A percentile compares a stretch with the other conserved stretches of the same genome.
Evolutionary conservation across 2,113 vertebrate genomes (phyloP).

Genomic region (Sinosuthora webbiana): DNA sequence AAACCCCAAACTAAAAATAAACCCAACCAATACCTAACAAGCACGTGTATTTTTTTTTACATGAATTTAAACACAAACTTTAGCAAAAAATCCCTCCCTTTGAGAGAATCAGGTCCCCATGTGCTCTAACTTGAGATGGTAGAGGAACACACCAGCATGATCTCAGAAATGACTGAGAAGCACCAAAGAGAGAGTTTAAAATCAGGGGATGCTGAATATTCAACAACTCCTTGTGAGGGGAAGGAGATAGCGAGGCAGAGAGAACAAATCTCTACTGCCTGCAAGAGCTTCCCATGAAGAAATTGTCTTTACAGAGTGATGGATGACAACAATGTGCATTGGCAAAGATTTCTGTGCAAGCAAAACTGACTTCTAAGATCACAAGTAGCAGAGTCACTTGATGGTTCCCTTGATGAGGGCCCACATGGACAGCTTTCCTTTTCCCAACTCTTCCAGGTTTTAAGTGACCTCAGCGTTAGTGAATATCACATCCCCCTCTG

Average conservation of each 20-base stretch:
- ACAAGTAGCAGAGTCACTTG: background rate
- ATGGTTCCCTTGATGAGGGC: background rate
- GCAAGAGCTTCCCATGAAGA: background rate
- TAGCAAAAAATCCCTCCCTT: constrained; percentile 5
- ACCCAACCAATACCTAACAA: constrained; percentile 25
- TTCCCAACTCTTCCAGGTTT: background rate
- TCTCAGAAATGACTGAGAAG: background rate
- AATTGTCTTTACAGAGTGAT: background rate
- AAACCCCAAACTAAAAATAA: background rate
- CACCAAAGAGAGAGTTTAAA: background rate
- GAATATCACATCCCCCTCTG: background rate
- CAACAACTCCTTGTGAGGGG: background rate
- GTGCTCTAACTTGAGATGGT: constrained; percentile 29
- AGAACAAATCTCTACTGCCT: background rate
- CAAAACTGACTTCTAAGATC: background rate
- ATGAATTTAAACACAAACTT: constrained; percentile 60
- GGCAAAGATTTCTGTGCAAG: background rate
- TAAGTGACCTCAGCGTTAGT: background rate
- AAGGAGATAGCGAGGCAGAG: background rate
- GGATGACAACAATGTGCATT: background rate
- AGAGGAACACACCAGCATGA: background rate
- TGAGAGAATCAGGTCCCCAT: constrained; percentile 52
- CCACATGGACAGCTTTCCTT: background rate
- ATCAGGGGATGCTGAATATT: background rate
- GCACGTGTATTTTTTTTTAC: constrained; percentile 8